Percentiles rank a stretch among this genome's conserved stretches.
These are phyloP conservation scores for Pseudorhiza aurosa DNA, from an alignment of 30 jellyfish, hydroid and myxozoan genomes.

Conservation along the genomic window DNA sequence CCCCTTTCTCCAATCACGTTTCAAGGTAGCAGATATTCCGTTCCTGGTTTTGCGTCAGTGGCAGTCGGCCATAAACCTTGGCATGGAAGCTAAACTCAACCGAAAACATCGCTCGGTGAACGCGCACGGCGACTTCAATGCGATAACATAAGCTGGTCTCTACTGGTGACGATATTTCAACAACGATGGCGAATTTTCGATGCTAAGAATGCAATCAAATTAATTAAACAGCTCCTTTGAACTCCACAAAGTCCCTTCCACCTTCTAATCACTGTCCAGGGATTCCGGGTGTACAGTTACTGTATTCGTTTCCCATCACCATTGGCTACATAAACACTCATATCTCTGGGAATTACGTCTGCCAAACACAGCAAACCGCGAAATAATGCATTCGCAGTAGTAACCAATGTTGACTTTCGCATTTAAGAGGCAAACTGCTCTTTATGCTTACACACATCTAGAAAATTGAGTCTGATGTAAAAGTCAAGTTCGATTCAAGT, in stretches of 20 bases:
- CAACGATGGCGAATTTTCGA: neutral
- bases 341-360: neutral
- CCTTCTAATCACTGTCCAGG: neutral
- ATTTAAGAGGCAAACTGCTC: neutral
- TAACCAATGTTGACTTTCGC: neutral
- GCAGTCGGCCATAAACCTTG: too few species aligned
- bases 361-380: neutral
- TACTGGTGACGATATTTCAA: neutral
- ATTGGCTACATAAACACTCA: neutral
- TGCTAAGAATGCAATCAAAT: neutral
- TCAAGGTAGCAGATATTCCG: too few species aligned
- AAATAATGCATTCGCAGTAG: neutral
- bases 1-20: too few species aligned
- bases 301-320: neutral
- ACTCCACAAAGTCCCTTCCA: neutral
- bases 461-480: neutral
- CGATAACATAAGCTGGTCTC: neutral
- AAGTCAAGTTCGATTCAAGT: neutral
- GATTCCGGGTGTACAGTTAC: neutral
- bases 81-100: too few species aligned
- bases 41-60: too few species aligned
- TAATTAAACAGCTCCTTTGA: neutral
- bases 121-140: neutral
- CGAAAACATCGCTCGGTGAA: too few species aligned
- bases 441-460: neutral